Percentiles rank a stretch among this genome's conserved stretches.
Evolutionary conservation across 2,113 vertebrate genomes (phyloP).

Genomic region (Alethe diademata): DNA sequence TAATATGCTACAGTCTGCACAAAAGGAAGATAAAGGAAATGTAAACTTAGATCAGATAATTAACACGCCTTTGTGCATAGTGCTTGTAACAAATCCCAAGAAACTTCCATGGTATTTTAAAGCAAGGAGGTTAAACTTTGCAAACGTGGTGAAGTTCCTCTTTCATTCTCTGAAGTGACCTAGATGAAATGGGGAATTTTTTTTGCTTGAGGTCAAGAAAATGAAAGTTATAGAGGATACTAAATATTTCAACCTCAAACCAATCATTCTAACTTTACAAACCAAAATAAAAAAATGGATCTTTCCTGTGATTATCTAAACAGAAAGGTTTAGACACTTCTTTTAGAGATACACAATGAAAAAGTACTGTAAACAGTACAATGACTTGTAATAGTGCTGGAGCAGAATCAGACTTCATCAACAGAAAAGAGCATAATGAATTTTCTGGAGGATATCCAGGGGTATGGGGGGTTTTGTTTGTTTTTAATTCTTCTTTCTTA

Average conservation of each 20-base stretch:
- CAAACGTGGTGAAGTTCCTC: not conserved
- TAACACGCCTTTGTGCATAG: not conserved
- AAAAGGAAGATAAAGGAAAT: not conserved
- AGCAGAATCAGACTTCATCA: not conserved
- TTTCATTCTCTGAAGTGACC: not conserved
- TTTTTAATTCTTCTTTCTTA: not conserved
- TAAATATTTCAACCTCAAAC: not conserved
- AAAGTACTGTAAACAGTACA: not conserved
- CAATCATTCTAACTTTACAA: not conserved
- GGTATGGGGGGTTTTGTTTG: too few species aligned
- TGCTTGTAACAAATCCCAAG: not conserved
- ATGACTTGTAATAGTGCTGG: not conserved
- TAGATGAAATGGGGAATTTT: not conserved
- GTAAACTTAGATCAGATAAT: constrained; percentile 34
- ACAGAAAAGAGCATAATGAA: not conserved
- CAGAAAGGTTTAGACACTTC: not conserved
- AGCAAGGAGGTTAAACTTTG: not conserved
- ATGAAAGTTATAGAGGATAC: not conserved
- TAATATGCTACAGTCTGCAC: not conserved
- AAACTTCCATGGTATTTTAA: not conserved
- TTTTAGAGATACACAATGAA: not conserved
- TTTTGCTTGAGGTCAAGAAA: not conserved
- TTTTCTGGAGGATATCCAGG: not conserved
- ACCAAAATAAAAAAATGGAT: not conserved
- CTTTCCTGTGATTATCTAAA: not conserved